Conservation (phyloP, 2,113 vertebrate species). For the Rhadina sibilatrix region DNA sequence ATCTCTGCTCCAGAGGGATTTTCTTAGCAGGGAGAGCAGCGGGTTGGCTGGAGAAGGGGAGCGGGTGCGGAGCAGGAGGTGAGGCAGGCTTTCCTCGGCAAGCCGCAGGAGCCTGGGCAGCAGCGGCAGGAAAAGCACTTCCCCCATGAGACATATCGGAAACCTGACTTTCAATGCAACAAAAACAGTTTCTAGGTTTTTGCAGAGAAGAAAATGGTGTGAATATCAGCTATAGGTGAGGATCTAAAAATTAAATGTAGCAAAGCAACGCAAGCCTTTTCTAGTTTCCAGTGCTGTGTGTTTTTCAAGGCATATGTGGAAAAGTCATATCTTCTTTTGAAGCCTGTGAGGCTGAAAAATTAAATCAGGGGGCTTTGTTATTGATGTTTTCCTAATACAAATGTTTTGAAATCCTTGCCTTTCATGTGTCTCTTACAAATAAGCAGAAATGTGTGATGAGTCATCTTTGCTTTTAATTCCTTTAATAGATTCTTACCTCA, state of each 20-base stretch:
- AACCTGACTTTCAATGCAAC: not conserved
- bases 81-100: not conserved
- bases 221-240: not conserved
- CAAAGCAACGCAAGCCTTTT: constrained; percentile 32
- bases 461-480: constrained; percentile 77
- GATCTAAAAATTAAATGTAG: constrained; percentile 44
- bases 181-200: not conserved
- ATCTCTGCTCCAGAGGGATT: not conserved
- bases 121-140: not conserved
- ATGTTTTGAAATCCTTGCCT: constrained; percentile 78
- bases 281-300: constrained; percentile 54
- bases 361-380: constrained; percentile 76
- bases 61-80: too few relatives aligned
- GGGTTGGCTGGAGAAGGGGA: not conserved
- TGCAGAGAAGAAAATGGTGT: not conserved
- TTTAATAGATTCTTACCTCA: constrained; percentile 79
- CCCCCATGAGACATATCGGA: not conserved
- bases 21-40: not conserved
- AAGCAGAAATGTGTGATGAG: constrained; percentile 74
- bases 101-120: not conserved
- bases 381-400: constrained; percentile 79
- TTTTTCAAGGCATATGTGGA: constrained; percentile 66
- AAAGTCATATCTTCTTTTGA: constrained; percentile 74
- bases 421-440: constrained; percentile 75
- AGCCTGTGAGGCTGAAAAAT: constrained; percentile 72